These are phyloP conservation scores for Drosophila asahinai DNA, from an alignment of 1,140 invertebrate genomes.

Conservation along the genomic window DNA sequence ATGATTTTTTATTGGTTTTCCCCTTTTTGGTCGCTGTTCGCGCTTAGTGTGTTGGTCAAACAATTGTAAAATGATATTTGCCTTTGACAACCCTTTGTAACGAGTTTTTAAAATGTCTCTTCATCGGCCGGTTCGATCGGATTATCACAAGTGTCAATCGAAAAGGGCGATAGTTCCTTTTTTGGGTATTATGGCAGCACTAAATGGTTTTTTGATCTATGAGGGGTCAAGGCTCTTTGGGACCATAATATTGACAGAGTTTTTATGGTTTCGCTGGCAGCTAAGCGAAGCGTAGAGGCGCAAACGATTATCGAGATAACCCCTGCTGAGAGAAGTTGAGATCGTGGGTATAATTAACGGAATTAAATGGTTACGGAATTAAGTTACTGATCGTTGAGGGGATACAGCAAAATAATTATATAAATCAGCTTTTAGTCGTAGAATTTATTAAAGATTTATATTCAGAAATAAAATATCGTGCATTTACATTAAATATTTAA, in stretches of 20 bases:
- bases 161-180: constrained; percentile 35
- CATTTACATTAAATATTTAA: too few species aligned
- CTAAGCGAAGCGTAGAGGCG: constrained; percentile 20
- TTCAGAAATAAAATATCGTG: too few species aligned
- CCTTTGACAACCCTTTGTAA: constrained; percentile 61
- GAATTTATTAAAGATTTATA: too few species aligned
- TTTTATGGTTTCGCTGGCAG: constrained; percentile 42
- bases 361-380: constrained; percentile 8
- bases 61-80: constrained; percentile 77
- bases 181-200: constrained; percentile 28
- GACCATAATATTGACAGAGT: constrained; percentile 25
- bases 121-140: constrained; percentile 40
- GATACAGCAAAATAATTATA: too few species aligned
- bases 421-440: too few species aligned
- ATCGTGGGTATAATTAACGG: constrained; percentile 10
- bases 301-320: constrained; percentile 33
- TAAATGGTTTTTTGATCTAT: constrained; percentile 45
- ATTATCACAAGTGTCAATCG: constrained; percentile 71
- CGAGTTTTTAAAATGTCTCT: constrained; percentile 55
- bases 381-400: background rate
- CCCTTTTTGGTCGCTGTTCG: constrained; percentile 64
- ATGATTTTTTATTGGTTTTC: constrained; percentile 79
- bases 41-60: constrained; percentile 72
- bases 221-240: constrained; percentile 23
- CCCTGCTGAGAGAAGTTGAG: constrained; percentile 9